These are phyloP conservation scores for Deilephila elpenor DNA, from an alignment of 2,888 invertebrate species.

Conservation along the genomic window DNA sequence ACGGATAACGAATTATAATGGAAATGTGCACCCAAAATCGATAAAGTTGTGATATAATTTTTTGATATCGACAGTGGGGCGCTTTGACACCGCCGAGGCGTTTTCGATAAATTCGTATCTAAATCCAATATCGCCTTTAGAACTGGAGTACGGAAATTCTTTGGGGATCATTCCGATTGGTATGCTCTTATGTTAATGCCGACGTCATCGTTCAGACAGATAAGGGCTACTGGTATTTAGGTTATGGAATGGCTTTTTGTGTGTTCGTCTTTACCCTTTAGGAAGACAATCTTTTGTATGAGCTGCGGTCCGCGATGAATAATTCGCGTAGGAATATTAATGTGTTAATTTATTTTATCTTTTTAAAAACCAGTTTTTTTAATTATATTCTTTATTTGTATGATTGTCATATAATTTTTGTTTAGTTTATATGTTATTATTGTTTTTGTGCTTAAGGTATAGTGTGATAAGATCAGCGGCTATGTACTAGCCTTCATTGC, in stretches of 20 bases:
- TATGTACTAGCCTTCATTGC: no score
- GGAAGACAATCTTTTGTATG: neutral
- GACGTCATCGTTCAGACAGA: neutral
- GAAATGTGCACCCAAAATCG: conserved; percentile 49
- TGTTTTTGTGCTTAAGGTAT: no score
- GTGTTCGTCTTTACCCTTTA: neutral
- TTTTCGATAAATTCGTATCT: conserved; percentile 74
- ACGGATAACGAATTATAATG: conserved; percentile 11
- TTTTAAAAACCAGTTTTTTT: no score
- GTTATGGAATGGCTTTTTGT: neutral
- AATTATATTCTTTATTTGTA: no score
- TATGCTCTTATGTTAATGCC: conserved; percentile 59
- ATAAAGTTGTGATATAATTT: conserved; percentile 79
- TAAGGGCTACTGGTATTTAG: conserved; percentile 10
- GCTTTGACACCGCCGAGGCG: conserved; percentile 65
- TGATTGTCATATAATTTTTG: no score
- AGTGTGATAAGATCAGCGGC: no score
- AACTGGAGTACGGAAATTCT: conserved; percentile 42
- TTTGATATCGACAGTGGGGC: conserved; percentile 67
- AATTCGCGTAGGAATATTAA: no score
- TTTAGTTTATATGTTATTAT: no score
- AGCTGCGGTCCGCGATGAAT: neutral
- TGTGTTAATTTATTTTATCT: no score
- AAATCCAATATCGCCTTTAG: conserved; percentile 70
- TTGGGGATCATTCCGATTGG: conserved; percentile 60